phyloP scores from a whole-genome alignment of 1,140 invertebrate species.

The Venustaconcha ellipsiformis region DNA sequence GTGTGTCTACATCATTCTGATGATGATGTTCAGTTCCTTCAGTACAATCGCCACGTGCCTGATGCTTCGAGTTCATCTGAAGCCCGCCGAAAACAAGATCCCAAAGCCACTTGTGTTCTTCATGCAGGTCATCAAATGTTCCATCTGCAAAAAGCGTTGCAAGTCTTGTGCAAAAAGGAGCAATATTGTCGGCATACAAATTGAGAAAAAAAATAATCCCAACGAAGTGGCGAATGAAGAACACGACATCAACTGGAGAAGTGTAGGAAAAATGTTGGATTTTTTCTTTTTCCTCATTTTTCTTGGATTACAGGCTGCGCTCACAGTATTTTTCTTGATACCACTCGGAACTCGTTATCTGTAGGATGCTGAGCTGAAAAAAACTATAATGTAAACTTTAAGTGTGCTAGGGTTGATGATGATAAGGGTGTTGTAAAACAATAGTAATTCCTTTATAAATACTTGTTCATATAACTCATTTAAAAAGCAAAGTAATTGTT shows the following conservation, averaged over 20 bases:
- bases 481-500: too few species aligned
- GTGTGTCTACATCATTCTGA: constrained; percentile 16
- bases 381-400: too few species aligned
- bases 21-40: constrained; percentile 9
- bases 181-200: background rate
- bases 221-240: too few species aligned
- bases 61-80: constrained; percentile 12
- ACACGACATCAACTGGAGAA: constrained; percentile 17
- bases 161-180: background rate
- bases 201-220: too few species aligned
- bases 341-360: constrained; percentile 1
- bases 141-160: constrained; percentile 13
- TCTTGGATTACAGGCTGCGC: constrained; percentile 4
- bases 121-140: constrained; percentile 23
- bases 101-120: constrained; percentile 6
- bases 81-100: constrained; percentile 6
- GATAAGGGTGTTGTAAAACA: too few species aligned
- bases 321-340: constrained; percentile 20
- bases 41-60: constrained; percentile 13
- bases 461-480: too few species aligned
- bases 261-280: constrained; percentile 16
- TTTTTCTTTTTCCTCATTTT: constrained; percentile 28
- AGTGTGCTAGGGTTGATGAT: too few species aligned
- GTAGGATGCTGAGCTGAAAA: too few species aligned
- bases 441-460: too few species aligned